A percentile compares a stretch with the other conserved stretches of the same genome.
Conservation (phyloP, 53 echinoderm and acorn worm species). For the Arbacia lixula region DNA sequence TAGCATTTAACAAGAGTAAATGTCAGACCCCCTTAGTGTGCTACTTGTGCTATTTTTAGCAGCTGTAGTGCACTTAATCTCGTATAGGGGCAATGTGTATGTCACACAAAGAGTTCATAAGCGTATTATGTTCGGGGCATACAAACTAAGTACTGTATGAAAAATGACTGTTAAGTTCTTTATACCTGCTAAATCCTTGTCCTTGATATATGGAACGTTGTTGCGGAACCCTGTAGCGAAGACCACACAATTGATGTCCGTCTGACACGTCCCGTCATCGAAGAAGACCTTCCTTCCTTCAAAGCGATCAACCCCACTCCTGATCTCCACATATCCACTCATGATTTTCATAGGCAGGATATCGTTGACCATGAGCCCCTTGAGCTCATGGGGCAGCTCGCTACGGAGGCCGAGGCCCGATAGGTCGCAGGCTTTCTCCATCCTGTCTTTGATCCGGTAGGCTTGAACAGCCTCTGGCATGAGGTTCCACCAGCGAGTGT, state of each 20-base stretch:
- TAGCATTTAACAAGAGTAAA: too few relatives aligned
- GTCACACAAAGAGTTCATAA: too few relatives aligned
- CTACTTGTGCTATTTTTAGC: too few relatives aligned
- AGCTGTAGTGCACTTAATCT: too few relatives aligned
- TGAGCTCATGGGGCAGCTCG: background rate
- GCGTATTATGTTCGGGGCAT: too few relatives aligned
- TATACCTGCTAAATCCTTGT: background rate
- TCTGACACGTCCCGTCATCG: conserved; percentile 27
- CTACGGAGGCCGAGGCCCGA: conserved; percentile 21
- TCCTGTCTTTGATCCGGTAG: background rate
- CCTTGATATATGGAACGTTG: background rate
- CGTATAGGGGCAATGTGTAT: too few relatives aligned
- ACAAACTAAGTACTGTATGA: too few relatives aligned
- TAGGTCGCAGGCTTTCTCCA: background rate
- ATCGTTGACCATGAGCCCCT: conserved; percentile 35
- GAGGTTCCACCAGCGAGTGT: conserved; percentile 1
- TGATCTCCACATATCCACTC: conserved; percentile 28
- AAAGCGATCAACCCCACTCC: conserved; percentile 21
- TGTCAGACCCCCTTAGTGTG: too few relatives aligned
- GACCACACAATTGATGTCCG: conserved; percentile 48
- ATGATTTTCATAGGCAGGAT: conserved; percentile 14
- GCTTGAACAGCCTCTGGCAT: background rate
- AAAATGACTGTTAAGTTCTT: too few relatives aligned
- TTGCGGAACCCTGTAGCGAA: conserved; percentile 39
- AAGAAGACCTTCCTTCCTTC: conserved; percentile 31